Conservation (phyloP, 2,888 invertebrate species). For the Meiosimyza platycephala region DNA sequence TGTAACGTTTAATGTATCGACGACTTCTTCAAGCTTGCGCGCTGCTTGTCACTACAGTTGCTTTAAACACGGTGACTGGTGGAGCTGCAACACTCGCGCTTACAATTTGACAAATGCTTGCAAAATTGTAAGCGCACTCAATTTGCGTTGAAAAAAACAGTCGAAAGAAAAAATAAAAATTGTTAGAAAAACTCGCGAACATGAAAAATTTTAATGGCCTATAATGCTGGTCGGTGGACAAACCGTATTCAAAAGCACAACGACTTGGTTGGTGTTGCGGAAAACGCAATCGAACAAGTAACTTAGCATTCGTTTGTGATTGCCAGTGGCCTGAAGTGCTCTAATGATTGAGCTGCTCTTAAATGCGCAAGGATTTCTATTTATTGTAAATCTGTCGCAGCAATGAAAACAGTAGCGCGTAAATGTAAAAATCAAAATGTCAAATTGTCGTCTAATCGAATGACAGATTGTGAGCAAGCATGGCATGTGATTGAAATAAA, state of each 20-base stretch:
- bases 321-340: not conserved
- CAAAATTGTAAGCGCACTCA: constrained; percentile 24
- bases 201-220: constrained; percentile 19
- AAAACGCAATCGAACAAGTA: not conserved
- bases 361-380: not conserved
- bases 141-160: constrained; percentile 31
- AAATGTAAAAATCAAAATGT: constrained; percentile 43
- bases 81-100: too few species aligned
- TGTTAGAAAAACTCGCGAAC: not conserved
- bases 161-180: constrained; percentile 6
- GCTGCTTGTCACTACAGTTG: not conserved
- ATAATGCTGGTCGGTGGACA: not conserved
- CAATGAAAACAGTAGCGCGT: constrained; percentile 28
- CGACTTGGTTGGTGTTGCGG: not conserved
- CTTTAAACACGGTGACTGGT: too few species aligned
- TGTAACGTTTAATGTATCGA: constrained; percentile 26
- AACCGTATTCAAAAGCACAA: not conserved
- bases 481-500: constrained; percentile 17
- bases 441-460: constrained; percentile 39
- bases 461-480: constrained; percentile 39
- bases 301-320: not conserved
- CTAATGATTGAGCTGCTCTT: not conserved
- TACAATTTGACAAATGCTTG: constrained; percentile 24
- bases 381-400: not conserved
- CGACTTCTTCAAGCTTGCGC: not conserved